phyloP scores from a whole-genome alignment of 2,113 vertebrate genomes.

The Tyrannus savana region DNA sequence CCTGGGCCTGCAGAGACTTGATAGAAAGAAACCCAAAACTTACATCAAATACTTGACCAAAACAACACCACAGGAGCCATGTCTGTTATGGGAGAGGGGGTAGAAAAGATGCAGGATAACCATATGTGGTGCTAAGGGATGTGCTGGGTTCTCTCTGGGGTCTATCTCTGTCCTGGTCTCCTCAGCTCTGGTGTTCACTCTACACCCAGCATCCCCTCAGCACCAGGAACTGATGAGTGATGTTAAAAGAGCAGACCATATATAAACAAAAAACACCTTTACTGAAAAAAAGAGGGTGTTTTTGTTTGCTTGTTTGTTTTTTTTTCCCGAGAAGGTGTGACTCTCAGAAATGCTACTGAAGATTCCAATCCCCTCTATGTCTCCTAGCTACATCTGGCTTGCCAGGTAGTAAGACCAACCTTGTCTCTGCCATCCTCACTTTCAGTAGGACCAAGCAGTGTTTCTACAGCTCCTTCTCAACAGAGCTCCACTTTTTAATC shows the following conservation, averaged over 20 bases:
- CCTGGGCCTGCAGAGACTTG: background rate
- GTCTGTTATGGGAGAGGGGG: accelerated
- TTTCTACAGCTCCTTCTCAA: background rate
- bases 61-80: background rate
- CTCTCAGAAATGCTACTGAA: background rate
- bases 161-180: background rate
- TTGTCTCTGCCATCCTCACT: background rate
- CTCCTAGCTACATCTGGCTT: background rate
- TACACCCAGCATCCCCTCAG: background rate
- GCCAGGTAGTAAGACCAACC: background rate
- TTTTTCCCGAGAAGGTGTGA: background rate
- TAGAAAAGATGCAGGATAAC: background rate
- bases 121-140: accelerated
- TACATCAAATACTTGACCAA: background rate
- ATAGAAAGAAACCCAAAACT: background rate
- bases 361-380: background rate
- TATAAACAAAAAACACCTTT: background rate
- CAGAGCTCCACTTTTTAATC: background rate
- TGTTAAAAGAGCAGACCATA: background rate
- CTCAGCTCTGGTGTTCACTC: background rate
- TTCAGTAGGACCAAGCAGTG: background rate
- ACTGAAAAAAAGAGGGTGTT: background rate
- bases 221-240: accelerated
- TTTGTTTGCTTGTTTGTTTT: background rate
- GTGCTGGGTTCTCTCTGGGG: background rate